These are phyloP conservation scores for Furnarius figulus DNA, from an alignment of 2,113 vertebrate species.

Conservation along the genomic window DNA sequence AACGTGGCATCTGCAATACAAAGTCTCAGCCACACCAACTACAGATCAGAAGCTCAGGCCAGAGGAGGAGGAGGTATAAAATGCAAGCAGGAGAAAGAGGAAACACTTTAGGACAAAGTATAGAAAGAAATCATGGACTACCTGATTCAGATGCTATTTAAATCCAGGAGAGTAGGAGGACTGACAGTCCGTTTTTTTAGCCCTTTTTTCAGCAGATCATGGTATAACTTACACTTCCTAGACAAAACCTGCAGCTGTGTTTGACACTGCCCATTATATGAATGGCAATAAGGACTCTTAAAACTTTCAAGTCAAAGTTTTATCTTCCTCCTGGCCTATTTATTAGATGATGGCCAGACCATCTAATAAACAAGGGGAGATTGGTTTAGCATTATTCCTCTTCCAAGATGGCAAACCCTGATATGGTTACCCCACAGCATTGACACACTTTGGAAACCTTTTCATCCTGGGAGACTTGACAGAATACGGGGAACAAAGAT, in stretches of 20 bases:
- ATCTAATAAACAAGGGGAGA: background rate
- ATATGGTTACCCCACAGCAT: rapidly evolving
- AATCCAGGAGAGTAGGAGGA: background rate
- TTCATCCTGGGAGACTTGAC: background rate
- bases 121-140: background rate
- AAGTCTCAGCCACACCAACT: background rate
- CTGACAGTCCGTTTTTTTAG: background rate
- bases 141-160: background rate
- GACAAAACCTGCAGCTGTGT: background rate
- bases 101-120: background rate
- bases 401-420: background rate
- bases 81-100: background rate
- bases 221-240: background rate
- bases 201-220: background rate
- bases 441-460: background rate
- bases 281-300: background rate
- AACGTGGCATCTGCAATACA: background rate
- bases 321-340: background rate
- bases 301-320: background rate
- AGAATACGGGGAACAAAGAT: background rate
- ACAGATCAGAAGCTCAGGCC: background rate
- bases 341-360: background rate
- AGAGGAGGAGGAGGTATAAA: background rate
- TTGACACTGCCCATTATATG: background rate
- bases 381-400: background rate